phyloP scores from a whole-genome alignment of 2,888 invertebrate species.

The Eubasilissa splendida region DNA sequence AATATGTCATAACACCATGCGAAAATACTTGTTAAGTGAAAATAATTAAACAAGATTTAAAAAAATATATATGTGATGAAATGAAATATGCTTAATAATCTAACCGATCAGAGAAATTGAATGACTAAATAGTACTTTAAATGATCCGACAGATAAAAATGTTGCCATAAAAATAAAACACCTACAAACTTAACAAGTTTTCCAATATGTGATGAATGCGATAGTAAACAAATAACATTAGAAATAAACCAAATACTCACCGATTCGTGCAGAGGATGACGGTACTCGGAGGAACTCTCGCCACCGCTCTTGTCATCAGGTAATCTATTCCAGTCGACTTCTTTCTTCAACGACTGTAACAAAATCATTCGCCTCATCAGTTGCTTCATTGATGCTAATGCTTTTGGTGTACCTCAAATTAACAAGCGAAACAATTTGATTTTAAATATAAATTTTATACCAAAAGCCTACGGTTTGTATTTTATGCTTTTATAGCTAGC shows the following conservation, averaged over 20 bases:
- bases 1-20: neutral
- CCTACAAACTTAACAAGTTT: constrained; percentile 22
- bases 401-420: too few species aligned
- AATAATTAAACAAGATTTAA: neutral
- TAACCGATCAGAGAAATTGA: too few species aligned
- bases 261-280: constrained; percentile 84
- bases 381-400: too few species aligned
- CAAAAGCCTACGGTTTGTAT: too few species aligned
- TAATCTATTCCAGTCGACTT: constrained; percentile 87
- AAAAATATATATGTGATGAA: neutral
- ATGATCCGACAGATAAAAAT: too few species aligned
- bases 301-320: constrained; percentile 85
- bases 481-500: too few species aligned
- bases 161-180: too few species aligned
- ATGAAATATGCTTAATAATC: too few species aligned
- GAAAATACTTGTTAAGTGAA: neutral
- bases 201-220: neutral
- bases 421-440: too few species aligned
- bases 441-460: too few species aligned
- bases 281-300: constrained; percentile 84
- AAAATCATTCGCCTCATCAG: neutral
- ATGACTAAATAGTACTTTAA: neutral
- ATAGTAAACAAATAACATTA: constrained; percentile 28
- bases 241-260: constrained; percentile 72
- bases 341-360: constrained; percentile 90